Base-by-base conservation (phyloP, 2,888 invertebrate genomes). In the Chouioia cunea region DNA sequence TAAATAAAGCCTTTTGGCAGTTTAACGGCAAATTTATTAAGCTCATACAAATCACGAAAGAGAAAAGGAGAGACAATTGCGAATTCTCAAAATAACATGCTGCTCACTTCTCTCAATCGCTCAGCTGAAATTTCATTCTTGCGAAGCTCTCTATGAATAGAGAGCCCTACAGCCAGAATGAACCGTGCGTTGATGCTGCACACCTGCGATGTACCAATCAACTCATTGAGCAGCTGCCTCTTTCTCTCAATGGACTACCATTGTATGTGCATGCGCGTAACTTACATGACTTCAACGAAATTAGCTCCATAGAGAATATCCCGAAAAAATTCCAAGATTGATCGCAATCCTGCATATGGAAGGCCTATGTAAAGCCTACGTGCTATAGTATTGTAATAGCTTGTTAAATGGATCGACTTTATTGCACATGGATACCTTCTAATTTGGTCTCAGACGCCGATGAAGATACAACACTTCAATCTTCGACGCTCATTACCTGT, bases 201-300 rank as follows among this genome's bases (percentile, higher is more conserved):
- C 83, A 82, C 81, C 83, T 84, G 83, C 10, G 77, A 77, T 65
- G 68, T 75, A 83, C 81, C 84, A 80, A 79, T 85, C 83, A 76
- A 78, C 81, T 79, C 84, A 84, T 84, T 85, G 83, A 84, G 80
- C 78, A 79, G 76, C 82, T 82, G 82, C 79, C 75, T 52, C 4
- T 48, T n/a, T 18, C n/a, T 18, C 48, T 48, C 81, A 79, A 48
- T 48, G 48, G 10, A 48, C 18, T 48, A 36, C 36, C 36, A 36
- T 36, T 36, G 36, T 36, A 6, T 27, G 36, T 10, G 6, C n/a
- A n/a, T n/a, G 6, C 6, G 36, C 36, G 36, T 36, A 36, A 6
- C 27, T n/a, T n/a, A n/a, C n/a, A n/a, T n/a, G n/a, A n/a, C n/a
- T n/a, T n/a, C 36, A 6, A 36, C 36, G 36, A 12, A 36, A 36